Percentiles rank a stretch among this genome's conserved stretches.
These are phyloP conservation scores for Gobiocypris rarus DNA, from an alignment of 2,113 vertebrate species.

Conservation along the genomic window DNA sequence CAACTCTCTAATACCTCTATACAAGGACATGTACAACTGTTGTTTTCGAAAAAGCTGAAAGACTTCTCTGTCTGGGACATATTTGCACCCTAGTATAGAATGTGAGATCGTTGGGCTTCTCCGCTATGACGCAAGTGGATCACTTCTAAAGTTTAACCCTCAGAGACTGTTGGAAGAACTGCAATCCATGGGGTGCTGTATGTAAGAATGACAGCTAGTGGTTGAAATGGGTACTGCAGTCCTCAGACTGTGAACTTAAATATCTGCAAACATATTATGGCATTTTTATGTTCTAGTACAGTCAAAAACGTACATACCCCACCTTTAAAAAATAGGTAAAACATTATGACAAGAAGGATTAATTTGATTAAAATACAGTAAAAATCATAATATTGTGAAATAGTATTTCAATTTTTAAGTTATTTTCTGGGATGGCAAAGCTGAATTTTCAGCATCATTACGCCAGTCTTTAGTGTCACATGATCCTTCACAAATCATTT, in stretches of 20 bases:
- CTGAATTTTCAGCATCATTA: neutral
- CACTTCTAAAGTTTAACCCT: constrained; percentile 12
- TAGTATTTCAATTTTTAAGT: neutral
- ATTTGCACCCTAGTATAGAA: constrained; percentile 47
- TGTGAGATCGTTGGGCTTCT: constrained; percentile 33
- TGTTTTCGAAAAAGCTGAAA: constrained; percentile 34
- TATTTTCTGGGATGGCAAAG: neutral
- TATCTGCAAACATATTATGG: too few species aligned
- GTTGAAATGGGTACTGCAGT: too few species aligned
- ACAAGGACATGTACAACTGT: neutral
- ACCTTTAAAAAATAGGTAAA: too few species aligned
- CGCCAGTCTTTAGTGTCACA: neutral
- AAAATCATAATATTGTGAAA: neutral
- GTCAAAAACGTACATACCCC: too few species aligned
- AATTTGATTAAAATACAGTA: neutral
- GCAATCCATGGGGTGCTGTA: neutral
- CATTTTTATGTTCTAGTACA: too few species aligned
- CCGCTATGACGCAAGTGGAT: neutral
- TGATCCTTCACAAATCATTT: neutral
- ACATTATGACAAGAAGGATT: too few species aligned
- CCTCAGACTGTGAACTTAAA: too few species aligned
- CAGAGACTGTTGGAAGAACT: neutral
- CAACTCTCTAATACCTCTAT: neutral
- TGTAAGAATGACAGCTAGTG: too few species aligned
- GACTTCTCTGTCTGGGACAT: constrained; percentile 30